Evolutionary conservation across 2,888 invertebrate genomes (phyloP).

Genomic region (Agrypnus murinus): DNA sequence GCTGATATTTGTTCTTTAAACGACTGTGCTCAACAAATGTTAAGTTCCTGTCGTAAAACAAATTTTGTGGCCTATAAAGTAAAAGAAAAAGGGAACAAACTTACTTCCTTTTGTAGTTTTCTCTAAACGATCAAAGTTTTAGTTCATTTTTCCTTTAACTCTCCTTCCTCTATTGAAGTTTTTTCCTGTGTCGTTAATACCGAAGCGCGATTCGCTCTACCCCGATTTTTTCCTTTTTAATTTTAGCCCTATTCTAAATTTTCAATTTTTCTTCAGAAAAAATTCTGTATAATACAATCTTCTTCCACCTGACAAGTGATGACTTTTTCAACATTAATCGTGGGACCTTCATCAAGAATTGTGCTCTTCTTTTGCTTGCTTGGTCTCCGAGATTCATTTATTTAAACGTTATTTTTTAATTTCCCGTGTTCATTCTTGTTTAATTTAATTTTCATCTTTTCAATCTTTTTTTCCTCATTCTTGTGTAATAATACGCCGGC

Average conservation of each 20-base stretch:
- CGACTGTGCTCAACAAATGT: too few species aligned
- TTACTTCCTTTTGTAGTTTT: too few species aligned
- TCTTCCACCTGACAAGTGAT: constrained; percentile 16
- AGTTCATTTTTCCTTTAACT: too few species aligned
- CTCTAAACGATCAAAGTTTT: too few species aligned
- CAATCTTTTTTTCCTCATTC: neutral
- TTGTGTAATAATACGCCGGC: neutral
- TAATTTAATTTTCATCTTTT: constrained; percentile 6
- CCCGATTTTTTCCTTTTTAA: too few species aligned
- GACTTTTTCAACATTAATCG: constrained; percentile 13
- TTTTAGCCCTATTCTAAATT: neutral
- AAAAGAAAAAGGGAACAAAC: too few species aligned
- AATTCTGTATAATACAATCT: neutral
- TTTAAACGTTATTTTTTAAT: constrained; percentile 6
- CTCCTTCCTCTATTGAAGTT: too few species aligned
- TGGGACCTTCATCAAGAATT: neutral
- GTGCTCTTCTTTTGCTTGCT: neutral
- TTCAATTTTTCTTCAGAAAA: neutral
- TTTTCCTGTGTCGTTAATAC: too few species aligned
- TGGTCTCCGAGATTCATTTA: constrained; percentile 9
- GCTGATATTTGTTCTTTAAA: too few species aligned
- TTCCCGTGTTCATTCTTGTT: constrained; percentile 12
- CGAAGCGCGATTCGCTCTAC: too few species aligned
- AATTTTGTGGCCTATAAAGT: too few species aligned
- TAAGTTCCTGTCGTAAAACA: too few species aligned